Evolutionary conservation across 2,113 vertebrate species (phyloP).

Genomic region (Hypomesus transpacificus): DNA sequence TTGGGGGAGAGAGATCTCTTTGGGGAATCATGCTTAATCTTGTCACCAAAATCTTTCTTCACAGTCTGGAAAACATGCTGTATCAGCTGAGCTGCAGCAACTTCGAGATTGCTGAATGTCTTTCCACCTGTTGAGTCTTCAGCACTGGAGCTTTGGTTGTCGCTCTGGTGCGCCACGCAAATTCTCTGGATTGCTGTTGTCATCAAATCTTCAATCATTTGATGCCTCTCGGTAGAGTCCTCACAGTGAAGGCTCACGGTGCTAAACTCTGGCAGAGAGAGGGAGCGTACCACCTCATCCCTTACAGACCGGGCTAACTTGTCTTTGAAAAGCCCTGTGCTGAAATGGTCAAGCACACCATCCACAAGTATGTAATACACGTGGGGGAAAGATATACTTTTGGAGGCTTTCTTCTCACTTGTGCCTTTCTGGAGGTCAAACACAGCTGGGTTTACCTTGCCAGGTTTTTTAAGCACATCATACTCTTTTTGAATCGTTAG

Average conservation of each 20-base stretch:
- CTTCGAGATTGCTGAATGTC: background rate
- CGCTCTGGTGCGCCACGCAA: background rate
- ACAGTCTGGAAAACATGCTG: background rate
- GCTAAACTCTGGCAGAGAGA: background rate
- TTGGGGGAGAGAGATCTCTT: background rate
- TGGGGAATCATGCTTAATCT: background rate
- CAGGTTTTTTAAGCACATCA: background rate
- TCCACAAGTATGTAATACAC: background rate
- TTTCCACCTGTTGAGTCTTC: background rate
- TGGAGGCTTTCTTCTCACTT: background rate
- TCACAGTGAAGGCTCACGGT: background rate
- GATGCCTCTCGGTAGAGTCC: background rate
- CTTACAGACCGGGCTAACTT: background rate
- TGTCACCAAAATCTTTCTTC: background rate
- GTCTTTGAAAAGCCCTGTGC: background rate
- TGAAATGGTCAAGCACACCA: background rate
- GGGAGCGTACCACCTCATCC: background rate
- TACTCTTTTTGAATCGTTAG: background rate
- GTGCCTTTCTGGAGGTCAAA: no score
- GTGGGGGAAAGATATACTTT: background rate
- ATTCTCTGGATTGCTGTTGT: background rate
- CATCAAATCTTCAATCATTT: no score
- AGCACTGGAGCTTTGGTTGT: background rate
- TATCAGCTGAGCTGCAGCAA: constrained; percentile 4
- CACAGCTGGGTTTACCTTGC: no score